Evolutionary conservation across 2,113 vertebrate species (phyloP).

Genomic region (Pedionomus torquatus): DNA sequence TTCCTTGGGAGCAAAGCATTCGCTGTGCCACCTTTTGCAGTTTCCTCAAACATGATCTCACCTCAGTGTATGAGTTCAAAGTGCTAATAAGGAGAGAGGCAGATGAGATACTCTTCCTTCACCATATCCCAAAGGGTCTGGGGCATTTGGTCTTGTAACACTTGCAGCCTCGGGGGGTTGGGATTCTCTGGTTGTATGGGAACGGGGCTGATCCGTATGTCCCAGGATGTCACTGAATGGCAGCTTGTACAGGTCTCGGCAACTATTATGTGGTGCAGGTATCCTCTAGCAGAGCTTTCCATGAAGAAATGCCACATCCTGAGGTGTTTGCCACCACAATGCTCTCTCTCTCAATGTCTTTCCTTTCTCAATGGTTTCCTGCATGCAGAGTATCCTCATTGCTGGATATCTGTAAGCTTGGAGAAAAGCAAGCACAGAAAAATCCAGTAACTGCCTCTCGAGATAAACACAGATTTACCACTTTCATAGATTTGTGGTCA

Average conservation of each 20-base stretch:
- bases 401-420: neutral
- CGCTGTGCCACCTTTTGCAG: neutral
- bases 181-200: neutral
- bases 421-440: neutral
- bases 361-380: conserved; percentile 12
- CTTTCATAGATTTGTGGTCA: neutral
- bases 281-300: neutral
- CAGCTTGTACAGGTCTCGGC: neutral
- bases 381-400: neutral
- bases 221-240: neutral
- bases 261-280: neutral
- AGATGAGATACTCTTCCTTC: neutral
- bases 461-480: neutral
- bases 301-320: neutral
- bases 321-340: neutral
- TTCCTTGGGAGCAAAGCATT: neutral
- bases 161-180: neutral
- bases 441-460: neutral
- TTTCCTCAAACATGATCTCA: neutral
- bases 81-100: neutral
- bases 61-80: neutral
- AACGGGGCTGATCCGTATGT: conserved; percentile 29
- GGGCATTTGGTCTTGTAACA: conserved; percentile 45
- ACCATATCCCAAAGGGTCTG: neutral
- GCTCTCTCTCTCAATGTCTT: neutral